Conservation (phyloP, 2,888 invertebrate genomes). For the Callinectes sapidus region DNA sequence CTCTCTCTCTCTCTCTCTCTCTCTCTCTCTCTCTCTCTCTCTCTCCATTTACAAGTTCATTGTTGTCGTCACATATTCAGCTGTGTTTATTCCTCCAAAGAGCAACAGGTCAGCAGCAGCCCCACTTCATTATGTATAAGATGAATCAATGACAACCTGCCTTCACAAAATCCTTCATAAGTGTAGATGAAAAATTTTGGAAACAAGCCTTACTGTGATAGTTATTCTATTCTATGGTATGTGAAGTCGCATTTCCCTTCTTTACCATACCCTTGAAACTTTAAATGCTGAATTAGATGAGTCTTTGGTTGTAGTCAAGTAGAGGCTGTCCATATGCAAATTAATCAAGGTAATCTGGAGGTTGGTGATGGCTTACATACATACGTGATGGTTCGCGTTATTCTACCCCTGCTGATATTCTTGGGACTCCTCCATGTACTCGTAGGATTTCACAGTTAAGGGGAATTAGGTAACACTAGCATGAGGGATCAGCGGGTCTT, state of each 20-base stretch:
- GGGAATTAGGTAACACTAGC: not conserved
- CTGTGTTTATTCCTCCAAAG: not conserved
- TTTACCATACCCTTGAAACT: not conserved
- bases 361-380: not conserved
- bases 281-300: not conserved
- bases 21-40: constrained; percentile 29
- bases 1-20: constrained; percentile 29
- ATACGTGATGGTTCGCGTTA: not conserved
- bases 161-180: not conserved
- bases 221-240: not conserved
- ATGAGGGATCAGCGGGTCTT: not conserved
- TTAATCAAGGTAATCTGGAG: not conserved
- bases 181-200: not conserved
- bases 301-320: not conserved
- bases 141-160: not conserved
- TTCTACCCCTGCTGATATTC: not conserved
- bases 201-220: not conserved
- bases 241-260: not conserved
- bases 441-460: not conserved
- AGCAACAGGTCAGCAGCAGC: not conserved
- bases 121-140: not conserved
- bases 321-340: not conserved
- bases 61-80: not conserved
- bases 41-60: not conserved
- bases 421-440: not conserved